Percentiles rank a stretch among this genome's conserved stretches.
Conservation (phyloP, 2,888 invertebrate species). For the Drosophila suboccidentalis region DNA sequence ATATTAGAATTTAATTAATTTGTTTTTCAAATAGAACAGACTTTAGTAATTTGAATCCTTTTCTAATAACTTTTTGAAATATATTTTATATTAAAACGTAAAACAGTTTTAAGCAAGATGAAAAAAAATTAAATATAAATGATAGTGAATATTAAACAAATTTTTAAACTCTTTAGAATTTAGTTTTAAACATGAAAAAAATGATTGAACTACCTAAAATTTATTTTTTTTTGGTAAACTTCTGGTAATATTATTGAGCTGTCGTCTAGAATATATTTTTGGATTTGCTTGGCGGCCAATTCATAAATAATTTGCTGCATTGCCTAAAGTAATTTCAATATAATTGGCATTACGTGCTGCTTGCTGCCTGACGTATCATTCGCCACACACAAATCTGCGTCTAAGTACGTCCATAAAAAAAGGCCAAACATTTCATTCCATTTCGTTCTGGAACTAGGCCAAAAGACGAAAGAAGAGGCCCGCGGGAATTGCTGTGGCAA, state of each 20-base stretch:
- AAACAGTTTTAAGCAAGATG: neutral
- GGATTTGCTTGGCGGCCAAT: constrained; percentile 17
- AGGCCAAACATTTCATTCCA: constrained; percentile 12
- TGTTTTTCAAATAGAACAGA: too few species aligned
- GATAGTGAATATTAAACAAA: neutral
- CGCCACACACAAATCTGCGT: constrained; percentile 66
- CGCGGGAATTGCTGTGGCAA: constrained; percentile 44
- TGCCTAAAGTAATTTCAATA: constrained; percentile 66
- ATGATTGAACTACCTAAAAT: too few species aligned
- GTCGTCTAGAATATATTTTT: constrained; percentile 7
- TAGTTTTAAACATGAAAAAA: neutral
- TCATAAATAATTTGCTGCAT: constrained; percentile 47
- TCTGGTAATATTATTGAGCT: constrained; percentile 1
- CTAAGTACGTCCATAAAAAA: constrained; percentile 63
- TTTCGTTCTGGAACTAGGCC: constrained; percentile 33
- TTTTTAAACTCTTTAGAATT: neutral
- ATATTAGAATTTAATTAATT: neutral
- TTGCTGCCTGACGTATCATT: constrained; percentile 65
- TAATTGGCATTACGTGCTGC: constrained; percentile 75
- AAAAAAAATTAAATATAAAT: neutral
- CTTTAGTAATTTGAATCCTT: too few species aligned
- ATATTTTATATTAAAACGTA: too few species aligned
- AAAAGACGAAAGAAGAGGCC: constrained; percentile 10
- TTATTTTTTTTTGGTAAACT: neutral
- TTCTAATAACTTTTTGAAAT: too few species aligned